Evolutionary conservation across 2,888 invertebrate species (phyloP).

Genomic region (Micoletzkya japonica): DNA sequence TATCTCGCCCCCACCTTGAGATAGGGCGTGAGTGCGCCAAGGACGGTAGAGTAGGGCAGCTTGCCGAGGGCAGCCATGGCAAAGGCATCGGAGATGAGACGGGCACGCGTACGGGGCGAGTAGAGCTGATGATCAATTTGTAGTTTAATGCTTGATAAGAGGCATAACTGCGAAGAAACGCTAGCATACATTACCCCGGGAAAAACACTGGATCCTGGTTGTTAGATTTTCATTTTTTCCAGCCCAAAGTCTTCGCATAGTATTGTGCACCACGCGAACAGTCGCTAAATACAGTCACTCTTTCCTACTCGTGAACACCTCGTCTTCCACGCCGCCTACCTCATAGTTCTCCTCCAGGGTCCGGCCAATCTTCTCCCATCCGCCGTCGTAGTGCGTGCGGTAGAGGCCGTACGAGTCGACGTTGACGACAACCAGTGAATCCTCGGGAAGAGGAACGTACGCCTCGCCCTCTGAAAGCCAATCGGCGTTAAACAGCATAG

Average conservation of each 20-base stretch:
- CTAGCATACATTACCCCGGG: too few relatives aligned
- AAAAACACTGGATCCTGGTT: too few relatives aligned
- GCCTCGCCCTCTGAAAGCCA: too few relatives aligned
- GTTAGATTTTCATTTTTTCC: too few relatives aligned
- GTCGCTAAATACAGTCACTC: too few relatives aligned
- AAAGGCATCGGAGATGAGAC: conserved; percentile 45
- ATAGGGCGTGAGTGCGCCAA: conserved; percentile 10
- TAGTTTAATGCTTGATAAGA: too few relatives aligned
- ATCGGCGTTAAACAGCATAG: too few relatives aligned
- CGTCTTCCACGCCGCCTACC: background rate
- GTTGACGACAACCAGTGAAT: conserved; percentile 13
- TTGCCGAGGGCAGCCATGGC: conserved; percentile 36
- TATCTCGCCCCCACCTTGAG: too few relatives aligned
- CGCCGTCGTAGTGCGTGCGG: conserved; percentile 21
- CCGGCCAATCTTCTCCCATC: conserved; percentile 8
- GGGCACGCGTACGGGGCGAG: conserved; percentile 35
- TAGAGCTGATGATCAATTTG: too few relatives aligned
- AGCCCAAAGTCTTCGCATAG: too few relatives aligned
- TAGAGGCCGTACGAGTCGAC: conserved; percentile 26
- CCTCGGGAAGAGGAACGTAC: conserved; percentile 9
- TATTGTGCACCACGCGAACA: too few relatives aligned
- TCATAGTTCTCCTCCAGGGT: background rate
- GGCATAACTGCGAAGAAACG: too few relatives aligned
- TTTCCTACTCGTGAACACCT: background rate
- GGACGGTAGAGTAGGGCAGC: conserved; percentile 33